Conservation (phyloP, 1,140 invertebrate species). For the Saccostrea cuccullata region DNA sequence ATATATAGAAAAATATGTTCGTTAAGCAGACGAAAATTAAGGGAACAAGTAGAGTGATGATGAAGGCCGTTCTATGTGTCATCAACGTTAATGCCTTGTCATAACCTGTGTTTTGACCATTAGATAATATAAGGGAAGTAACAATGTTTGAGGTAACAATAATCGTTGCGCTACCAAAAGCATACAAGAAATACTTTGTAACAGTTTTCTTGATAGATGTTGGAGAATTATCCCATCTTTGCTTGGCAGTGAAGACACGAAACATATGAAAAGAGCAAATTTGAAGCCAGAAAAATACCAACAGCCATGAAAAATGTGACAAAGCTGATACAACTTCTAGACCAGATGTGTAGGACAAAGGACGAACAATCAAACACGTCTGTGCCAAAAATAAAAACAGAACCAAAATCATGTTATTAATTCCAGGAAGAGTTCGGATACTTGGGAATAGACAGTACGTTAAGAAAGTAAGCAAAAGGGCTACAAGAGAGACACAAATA, state of each 20-base stretch:
- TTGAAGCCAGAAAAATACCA: slow-evolving; percentile 54
- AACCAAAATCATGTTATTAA: slow-evolving; percentile 64
- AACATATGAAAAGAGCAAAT: slow-evolving; percentile 62
- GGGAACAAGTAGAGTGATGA: slow-evolving; percentile 31
- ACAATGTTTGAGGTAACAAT: slow-evolving; percentile 39
- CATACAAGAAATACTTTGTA: slow-evolving; percentile 29
- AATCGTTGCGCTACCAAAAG: slow-evolving; percentile 18
- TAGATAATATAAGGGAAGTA: background rate
- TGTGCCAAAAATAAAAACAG: slow-evolving; percentile 62
- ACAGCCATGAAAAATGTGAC: slow-evolving; percentile 3
- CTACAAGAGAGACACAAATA: slow-evolving; percentile 56
- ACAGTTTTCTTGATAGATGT: background rate
- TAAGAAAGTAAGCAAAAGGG: slow-evolving; percentile 59
- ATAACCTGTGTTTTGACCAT: slow-evolving; percentile 5
- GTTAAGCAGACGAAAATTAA: slow-evolving; percentile 12
- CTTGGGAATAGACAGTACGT: slow-evolving; percentile 61
- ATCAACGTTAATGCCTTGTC: slow-evolving; percentile 10
- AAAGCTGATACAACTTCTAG: background rate
- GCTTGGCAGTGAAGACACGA: slow-evolving; percentile 36
- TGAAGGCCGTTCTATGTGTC: slow-evolving; percentile 6
- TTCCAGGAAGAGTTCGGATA: slow-evolving; percentile 65
- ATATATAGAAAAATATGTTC: slow-evolving; percentile 38
- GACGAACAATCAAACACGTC: background rate
- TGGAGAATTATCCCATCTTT: background rate
- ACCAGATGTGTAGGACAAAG: background rate